Conservation (phyloP, 2,797 vertebrate species). For the Triplophysa yarkandensis region DNA sequence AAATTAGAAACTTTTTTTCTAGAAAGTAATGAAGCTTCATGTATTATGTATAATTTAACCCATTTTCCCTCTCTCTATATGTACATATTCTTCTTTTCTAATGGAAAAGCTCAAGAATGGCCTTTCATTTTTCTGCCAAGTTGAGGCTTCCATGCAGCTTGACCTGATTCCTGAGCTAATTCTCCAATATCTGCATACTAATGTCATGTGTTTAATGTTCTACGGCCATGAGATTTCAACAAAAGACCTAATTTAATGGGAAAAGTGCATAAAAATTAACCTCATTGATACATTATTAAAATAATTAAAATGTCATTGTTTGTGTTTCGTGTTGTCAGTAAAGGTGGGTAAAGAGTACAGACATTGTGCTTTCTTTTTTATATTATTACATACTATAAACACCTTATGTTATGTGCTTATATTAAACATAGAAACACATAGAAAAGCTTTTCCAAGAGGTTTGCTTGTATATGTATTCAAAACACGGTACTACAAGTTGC, state of each 20-base stretch:
- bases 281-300: too few species aligned
- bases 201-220: conserved; percentile 73
- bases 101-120: conserved; percentile 57
- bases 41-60: conserved; percentile 68
- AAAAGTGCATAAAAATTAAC: too few species aligned
- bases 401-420: too few species aligned
- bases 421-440: too few species aligned
- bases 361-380: too few species aligned
- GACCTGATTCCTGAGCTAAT: conserved; percentile 68
- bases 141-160: conserved; percentile 65
- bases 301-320: too few species aligned
- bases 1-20: conserved; percentile 18
- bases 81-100: conserved; percentile 46
- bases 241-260: neutral
- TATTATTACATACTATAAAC: too few species aligned
- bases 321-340: neutral
- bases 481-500: too few species aligned
- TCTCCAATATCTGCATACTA: conserved; percentile 72
- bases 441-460: too few species aligned
- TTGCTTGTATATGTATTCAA: too few species aligned
- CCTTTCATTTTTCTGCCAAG: conserved; percentile 63
- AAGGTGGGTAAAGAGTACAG: neutral
- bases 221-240: conserved; percentile 64
- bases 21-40: conserved; percentile 61
- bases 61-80: conserved; percentile 37